Percentiles rank a stretch among this genome's conserved stretches.
phyloP scores from a whole-genome alignment of 1,140 invertebrate species.

The Prorops nasuta region DNA sequence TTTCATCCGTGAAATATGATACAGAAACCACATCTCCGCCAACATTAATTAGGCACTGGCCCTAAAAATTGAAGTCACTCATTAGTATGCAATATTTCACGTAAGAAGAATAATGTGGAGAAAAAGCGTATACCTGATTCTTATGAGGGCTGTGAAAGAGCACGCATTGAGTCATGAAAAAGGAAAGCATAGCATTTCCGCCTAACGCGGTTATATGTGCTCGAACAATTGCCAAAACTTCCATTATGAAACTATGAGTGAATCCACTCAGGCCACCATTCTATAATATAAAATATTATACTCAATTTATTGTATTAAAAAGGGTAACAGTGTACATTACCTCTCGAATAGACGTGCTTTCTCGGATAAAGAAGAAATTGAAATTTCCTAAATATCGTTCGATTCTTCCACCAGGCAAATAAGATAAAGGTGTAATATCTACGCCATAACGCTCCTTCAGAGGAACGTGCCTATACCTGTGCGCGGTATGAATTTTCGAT shows the following conservation, averaged over 20 bases:
- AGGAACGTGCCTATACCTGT: constrained; percentile 52
- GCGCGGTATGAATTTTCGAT: constrained; percentile 30
- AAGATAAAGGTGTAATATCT: constrained; percentile 82
- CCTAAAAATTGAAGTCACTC: constrained; percentile 59
- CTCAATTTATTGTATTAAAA: constrained; percentile 10
- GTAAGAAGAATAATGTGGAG: neutral
- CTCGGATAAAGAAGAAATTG: constrained; percentile 94
- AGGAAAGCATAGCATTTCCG: constrained; percentile 92
- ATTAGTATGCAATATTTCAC: neutral
- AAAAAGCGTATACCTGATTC: constrained; percentile 75
- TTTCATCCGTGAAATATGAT: constrained; percentile 55
- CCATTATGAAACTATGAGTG: constrained; percentile 89
- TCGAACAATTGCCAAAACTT: constrained; percentile 86
- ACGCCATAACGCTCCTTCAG: constrained; percentile 72
- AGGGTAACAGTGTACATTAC: constrained; percentile 49
- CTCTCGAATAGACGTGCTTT: constrained; percentile 89
- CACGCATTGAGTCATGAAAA: constrained; percentile 89
- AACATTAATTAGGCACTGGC: constrained; percentile 91
- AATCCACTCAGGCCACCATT: constrained; percentile 89
- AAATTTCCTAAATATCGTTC: constrained; percentile 88
- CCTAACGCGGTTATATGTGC: constrained; percentile 92
- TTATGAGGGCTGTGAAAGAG: constrained; percentile 91
- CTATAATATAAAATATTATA: constrained; percentile 41
- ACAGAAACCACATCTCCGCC: constrained; percentile 89
- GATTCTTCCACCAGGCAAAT: constrained; percentile 77